Base-by-base conservation (phyloP, 2,888 invertebrate genomes). In the Oxyscelio sp. region DNA sequence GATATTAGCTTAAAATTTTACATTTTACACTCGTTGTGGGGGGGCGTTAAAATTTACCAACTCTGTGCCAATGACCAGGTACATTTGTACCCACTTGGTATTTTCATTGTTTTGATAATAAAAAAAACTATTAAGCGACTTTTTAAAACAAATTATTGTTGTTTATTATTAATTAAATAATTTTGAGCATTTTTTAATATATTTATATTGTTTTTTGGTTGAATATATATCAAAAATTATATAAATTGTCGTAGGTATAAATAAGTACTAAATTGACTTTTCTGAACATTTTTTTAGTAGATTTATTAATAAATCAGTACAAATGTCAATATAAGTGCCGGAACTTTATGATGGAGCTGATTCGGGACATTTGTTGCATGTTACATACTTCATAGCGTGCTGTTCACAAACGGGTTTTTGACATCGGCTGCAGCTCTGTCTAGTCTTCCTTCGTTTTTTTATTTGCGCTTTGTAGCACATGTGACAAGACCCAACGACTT, bases 371-470 rank as follows among this genome's bases (percentile, higher is more conserved):
- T 34, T 34, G 34, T 5, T 5, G 34, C 34, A 34, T 34, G 4
- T 50, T 48, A 45, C 65, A 43, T 61, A 65, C 15, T 27, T 66
- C 13, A 27, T 27, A 24, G 74, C 38, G 45, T 85, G 74, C 21
- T 85, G 22, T 61, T 85, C 56, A 38, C 81, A 81, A 11, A 73
- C 27, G 27, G 81, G 78, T 43, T 54, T 54, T 3, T 54, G 8
- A 54, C 52, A 54, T 1, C 9, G 1, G 52, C n/a, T 22, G 17
- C 59, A 8, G 11, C 79, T 70, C 43, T 83, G 73, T 66, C 78
- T 9, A 4, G 81, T 85, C 52, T 83, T 86, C 11, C 70, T 71
- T 13, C 78, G 52, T 52, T 65, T 83, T 48, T 75, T 85, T 2
- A 61, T 58, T 8, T 52, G 31, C 34, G 59, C 38, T 40, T 65